phyloP scores from a whole-genome alignment of 2,113 vertebrate genomes.

The Oceanodroma tethys region DNA sequence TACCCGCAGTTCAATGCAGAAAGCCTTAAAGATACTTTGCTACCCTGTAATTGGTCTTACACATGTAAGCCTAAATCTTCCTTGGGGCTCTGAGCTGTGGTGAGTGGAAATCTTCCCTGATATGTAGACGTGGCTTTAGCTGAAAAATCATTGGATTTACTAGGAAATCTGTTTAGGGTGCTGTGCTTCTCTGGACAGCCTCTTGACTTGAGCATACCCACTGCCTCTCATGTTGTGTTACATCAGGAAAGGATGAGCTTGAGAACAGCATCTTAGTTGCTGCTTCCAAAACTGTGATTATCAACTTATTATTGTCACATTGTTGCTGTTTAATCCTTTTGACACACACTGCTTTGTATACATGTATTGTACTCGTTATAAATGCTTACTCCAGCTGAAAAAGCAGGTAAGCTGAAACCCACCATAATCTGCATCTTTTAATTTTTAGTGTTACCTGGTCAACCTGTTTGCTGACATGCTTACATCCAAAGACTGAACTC shows the following conservation, averaged over 20 bases:
- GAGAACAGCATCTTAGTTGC: neutral
- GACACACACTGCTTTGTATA: neutral
- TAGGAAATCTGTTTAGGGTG: neutral
- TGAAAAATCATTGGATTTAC: neutral
- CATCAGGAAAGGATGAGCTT: neutral
- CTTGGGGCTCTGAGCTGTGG: neutral
- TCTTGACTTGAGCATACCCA: neutral
- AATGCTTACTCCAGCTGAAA: neutral
- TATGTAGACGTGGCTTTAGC: neutral
- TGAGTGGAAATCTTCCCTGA: neutral
- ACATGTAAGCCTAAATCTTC: neutral
- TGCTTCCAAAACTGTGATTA: neutral
- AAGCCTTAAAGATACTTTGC: neutral
- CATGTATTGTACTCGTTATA: accelerated
- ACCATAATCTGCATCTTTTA: neutral
- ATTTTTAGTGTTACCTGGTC: neutral
- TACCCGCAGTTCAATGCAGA: neutral
- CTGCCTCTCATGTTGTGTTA: neutral
- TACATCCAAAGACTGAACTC: neutral
- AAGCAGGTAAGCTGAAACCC: neutral
- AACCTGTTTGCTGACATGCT: neutral
- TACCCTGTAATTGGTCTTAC: neutral
- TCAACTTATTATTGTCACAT: neutral
- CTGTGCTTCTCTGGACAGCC: neutral
- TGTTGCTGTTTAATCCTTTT: neutral